phyloP scores from a whole-genome alignment of 2,797 vertebrate species.

The Geotria australis region DNA sequence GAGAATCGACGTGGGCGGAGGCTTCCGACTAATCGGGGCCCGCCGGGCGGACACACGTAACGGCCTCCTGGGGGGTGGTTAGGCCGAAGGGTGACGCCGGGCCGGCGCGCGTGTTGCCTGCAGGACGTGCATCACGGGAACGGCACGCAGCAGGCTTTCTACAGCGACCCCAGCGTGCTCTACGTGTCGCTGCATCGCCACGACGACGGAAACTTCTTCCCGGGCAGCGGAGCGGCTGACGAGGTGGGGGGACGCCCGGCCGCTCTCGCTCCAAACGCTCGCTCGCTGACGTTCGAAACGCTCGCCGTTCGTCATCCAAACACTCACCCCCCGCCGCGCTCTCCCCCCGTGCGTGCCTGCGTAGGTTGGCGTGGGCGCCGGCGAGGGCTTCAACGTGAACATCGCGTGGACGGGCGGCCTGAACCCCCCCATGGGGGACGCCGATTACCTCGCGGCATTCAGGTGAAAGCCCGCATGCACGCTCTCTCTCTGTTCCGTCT shows the following conservation, averaged over 20 bases:
- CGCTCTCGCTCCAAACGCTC: too few species aligned
- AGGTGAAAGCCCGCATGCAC: conserved; percentile 29
- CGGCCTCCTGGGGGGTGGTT: too few species aligned
- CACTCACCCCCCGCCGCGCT: too few species aligned
- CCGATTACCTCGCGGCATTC: conserved; percentile 73
- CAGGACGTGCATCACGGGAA: conserved; percentile 75
- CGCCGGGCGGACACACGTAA: too few species aligned
- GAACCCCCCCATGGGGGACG: conserved; percentile 66
- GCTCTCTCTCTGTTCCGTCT: too few species aligned
- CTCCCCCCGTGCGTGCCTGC: background rate
- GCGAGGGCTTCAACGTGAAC: conserved; percentile 70
- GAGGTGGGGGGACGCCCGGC: conserved; percentile 19
- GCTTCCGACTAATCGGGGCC: too few species aligned
- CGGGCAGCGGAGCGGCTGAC: conserved; percentile 59
- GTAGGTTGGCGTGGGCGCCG: conserved; percentile 55
- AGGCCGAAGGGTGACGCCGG: too few species aligned
- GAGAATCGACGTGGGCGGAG: too few species aligned
- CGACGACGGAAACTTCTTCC: conserved; percentile 72
- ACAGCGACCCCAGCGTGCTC: conserved; percentile 56
- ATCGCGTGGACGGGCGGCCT: conserved; percentile 84
- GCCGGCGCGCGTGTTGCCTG: conserved; percentile 8
- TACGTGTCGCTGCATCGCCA: conserved; percentile 55
- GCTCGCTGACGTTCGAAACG: too few species aligned
- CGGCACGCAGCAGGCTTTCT: conserved; percentile 48
- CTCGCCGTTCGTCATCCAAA: too few species aligned